These are phyloP conservation scores for Drosophila kokeensis DNA, from an alignment of 2,888 invertebrate species.

Conservation along the genomic window DNA sequence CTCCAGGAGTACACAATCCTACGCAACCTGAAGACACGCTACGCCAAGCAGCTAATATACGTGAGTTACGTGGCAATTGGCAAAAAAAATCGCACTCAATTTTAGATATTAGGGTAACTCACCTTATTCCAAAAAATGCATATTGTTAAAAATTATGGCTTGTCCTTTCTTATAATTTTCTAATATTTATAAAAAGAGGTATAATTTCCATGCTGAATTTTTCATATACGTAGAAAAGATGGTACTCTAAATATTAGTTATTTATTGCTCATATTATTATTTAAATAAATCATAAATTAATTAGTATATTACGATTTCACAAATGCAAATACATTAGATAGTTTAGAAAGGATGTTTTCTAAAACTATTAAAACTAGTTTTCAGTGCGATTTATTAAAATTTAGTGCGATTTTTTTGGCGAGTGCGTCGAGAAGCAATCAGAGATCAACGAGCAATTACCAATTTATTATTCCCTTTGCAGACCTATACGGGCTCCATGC, in stretches of 20 bases:
- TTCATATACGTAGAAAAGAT: too few relatives aligned
- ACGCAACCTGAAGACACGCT: slow-evolving; percentile 95
- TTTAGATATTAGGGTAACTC: background rate
- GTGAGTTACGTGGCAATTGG: slow-evolving; percentile 87
- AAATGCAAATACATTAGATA: background rate
- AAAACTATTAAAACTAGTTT: too few relatives aligned
- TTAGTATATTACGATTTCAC: background rate
- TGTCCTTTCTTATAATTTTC: background rate
- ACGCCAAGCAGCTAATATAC: slow-evolving; percentile 95
- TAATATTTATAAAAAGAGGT: too few relatives aligned
- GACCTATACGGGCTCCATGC: slow-evolving; percentile 98
- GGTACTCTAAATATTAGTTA: too few relatives aligned
- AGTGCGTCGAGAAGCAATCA: background rate
- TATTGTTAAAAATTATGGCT: background rate
- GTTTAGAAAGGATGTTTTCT: background rate
- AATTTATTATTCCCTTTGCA: slow-evolving; percentile 82
- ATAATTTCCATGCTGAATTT: too few relatives aligned
- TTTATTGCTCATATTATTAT: background rate
- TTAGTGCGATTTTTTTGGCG: too few relatives aligned
- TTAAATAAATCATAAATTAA: background rate
- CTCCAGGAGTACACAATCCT: slow-evolving; percentile 97
- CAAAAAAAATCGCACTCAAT: background rate
- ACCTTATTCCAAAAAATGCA: background rate
- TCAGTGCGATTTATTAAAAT: background rate
- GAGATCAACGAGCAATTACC: background rate